Evolutionary conservation across 1,140 invertebrate species (phyloP).

Genomic region (Orchestia grillus): DNA sequence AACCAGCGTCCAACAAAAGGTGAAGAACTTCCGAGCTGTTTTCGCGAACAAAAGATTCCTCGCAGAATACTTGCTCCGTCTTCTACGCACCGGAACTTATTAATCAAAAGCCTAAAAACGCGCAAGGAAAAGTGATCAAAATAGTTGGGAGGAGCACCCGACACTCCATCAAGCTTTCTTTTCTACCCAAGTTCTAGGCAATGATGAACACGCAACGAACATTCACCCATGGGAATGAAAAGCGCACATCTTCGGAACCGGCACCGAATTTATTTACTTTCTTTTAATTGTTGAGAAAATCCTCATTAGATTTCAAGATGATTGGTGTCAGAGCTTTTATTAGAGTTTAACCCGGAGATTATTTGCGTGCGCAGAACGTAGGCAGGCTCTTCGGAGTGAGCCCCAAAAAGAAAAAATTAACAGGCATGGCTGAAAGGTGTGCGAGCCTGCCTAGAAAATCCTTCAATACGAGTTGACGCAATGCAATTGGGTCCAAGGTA

Average conservation of each 20-base stretch:
- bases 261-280: neutral
- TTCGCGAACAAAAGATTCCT: neutral
- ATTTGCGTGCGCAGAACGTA: neutral
- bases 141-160: neutral
- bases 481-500: no score
- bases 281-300: neutral
- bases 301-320: neutral
- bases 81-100: neutral
- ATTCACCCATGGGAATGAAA: neutral
- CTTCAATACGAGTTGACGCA: no score
- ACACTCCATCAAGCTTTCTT: constrained; percentile 7
- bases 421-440: neutral
- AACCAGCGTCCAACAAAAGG: neutral
- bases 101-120: neutral
- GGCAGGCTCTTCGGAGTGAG: neutral
- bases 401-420: neutral
- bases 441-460: no score
- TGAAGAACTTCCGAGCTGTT: neutral
- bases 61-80: neutral
- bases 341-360: neutral
- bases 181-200: neutral
- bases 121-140: neutral
- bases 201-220: no score
- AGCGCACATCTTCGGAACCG: neutral
- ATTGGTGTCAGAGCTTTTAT: neutral